Evolutionary conservation across 1,140 invertebrate species (phyloP).

Genomic region (Cyrtorhinus lividipennis): DNA sequence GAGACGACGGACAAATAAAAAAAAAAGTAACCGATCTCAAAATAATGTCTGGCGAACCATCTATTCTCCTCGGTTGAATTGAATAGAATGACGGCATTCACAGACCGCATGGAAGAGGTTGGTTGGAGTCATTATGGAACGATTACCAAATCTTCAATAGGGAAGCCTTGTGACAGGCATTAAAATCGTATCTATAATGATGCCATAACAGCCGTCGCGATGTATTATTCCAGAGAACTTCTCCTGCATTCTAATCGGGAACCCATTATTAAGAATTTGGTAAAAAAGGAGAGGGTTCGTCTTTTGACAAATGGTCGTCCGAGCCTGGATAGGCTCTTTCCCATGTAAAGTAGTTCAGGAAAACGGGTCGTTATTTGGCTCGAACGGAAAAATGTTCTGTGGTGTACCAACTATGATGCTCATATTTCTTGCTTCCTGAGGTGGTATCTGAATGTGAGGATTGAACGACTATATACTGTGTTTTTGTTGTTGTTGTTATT

Average conservation of each 20-base stretch:
- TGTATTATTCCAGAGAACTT: background rate
- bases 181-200: slow-evolving; percentile 7
- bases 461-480: too few species aligned
- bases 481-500: too few species aligned
- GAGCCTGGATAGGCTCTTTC: background rate
- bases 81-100: background rate
- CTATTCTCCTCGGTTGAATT: background rate
- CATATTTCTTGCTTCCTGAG: too few species aligned
- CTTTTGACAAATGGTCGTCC: background rate
- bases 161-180: slow-evolving; percentile 1
- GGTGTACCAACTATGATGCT: too few species aligned
- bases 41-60: background rate
- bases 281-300: background rate
- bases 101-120: background rate
- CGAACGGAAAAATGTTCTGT: too few species aligned
- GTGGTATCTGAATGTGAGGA: too few species aligned
- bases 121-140: background rate
- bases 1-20: background rate
- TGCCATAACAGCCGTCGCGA: background rate
- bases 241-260: background rate
- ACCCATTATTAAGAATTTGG: background rate
- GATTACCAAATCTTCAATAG: background rate
- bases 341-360: background rate
- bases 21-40: slow-evolving; percentile 3
- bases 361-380: background rate